A percentile compares a stretch with the other conserved stretches of the same genome.
These are phyloP conservation scores for Larimichthys crocea DNA, from an alignment of 2,113 vertebrate genomes.

Conservation along the genomic window DNA sequence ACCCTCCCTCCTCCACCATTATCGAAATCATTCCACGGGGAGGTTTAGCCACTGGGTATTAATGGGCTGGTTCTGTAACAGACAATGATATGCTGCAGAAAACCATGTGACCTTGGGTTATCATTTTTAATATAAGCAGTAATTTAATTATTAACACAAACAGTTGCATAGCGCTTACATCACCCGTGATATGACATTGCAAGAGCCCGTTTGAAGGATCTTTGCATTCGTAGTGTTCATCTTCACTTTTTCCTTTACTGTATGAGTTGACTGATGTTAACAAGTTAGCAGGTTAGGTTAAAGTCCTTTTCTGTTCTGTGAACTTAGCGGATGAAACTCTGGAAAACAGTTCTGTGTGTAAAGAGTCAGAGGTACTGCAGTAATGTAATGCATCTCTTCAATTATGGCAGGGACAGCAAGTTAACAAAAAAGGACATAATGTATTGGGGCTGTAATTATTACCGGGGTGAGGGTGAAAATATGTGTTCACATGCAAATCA, in stretches of 20 bases:
- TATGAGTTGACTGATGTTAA: background rate
- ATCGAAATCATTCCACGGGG: too few relatives aligned
- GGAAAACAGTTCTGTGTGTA: too few relatives aligned
- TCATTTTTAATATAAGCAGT: background rate
- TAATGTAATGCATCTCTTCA: too few relatives aligned
- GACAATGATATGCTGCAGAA: background rate
- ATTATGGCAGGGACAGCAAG: too few relatives aligned
- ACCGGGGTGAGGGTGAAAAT: background rate
- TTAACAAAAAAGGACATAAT: too few relatives aligned
- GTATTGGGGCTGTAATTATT: too few relatives aligned
- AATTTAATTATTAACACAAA: background rate
- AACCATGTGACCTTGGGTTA: conserved; percentile 11
- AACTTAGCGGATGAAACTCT: too few relatives aligned
- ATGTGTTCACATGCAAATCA: background rate
- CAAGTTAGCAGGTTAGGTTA: background rate
- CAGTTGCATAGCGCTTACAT: background rate
- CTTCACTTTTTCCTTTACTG: background rate
- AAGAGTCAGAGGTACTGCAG: too few relatives aligned
- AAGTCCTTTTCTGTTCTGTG: background rate
- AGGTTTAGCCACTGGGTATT: background rate
- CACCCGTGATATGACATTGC: background rate
- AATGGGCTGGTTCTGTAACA: background rate
- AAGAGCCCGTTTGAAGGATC: background rate
- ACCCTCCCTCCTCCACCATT: background rate
- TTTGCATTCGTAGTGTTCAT: background rate